phyloP scores from a whole-genome alignment of 1,140 invertebrate species.

The Sycophila sp. region DNA sequence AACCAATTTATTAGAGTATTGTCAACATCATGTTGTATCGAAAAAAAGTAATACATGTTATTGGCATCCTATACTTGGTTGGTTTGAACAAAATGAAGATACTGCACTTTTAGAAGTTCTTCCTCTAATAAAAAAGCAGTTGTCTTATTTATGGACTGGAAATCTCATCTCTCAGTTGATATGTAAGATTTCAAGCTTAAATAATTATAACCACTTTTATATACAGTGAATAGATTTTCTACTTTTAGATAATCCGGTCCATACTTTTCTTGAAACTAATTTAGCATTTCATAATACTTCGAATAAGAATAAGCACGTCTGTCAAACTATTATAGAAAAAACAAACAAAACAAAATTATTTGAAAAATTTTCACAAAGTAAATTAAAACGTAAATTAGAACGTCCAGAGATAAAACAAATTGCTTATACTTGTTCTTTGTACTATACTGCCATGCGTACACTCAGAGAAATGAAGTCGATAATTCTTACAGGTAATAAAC shows the following conservation, averaged over 20 bases:
- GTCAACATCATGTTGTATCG: conserved; percentile 84
- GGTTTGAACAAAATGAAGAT: conserved; percentile 91
- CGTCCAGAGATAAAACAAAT: conserved; percentile 83
- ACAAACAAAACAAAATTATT: conserved; percentile 70
- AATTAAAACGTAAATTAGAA: conserved; percentile 78
- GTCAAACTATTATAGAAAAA: conserved; percentile 65
- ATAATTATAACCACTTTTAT: not conserved
- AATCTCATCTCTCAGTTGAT: conserved; percentile 69
- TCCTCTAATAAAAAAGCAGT: conserved; percentile 81
- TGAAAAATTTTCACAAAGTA: too few species aligned
- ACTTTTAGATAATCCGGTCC: conserved; percentile 54
- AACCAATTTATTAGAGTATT: conserved; percentile 82
- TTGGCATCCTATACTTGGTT: conserved; percentile 98
- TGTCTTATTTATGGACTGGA: conserved; percentile 87
- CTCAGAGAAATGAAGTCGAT: conserved; percentile 92
- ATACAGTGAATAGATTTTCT: conserved; percentile 9
- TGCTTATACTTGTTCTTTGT: conserved; percentile 88
- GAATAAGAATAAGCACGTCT: conserved; percentile 63
- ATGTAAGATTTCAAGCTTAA: conserved; percentile 44
- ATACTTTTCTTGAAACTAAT: conserved; percentile 49
- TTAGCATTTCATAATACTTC: conserved; percentile 62
- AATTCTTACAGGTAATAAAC: conserved; percentile 67
- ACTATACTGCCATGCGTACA: conserved; percentile 89
- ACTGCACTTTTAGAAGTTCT: conserved; percentile 84
- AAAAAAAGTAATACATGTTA: conserved; percentile 92